phyloP scores from a whole-genome alignment of 1,140 invertebrate genomes.

The Sitobion miscanthi region DNA sequence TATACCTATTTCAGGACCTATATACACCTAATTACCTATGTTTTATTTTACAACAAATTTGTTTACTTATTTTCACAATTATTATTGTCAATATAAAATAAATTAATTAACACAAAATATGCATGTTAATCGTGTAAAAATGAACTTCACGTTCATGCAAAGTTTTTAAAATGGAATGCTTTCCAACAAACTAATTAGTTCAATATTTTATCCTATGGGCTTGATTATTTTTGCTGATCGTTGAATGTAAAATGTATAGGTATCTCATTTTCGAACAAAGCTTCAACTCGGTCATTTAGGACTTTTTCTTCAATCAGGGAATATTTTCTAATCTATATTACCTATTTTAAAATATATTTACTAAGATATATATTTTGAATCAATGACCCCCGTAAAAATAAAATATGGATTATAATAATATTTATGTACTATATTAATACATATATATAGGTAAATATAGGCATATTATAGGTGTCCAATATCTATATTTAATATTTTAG shows the following conservation, averaged over 20 bases:
- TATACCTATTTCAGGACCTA: not conserved
- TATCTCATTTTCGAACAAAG: not conserved
- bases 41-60: not conserved
- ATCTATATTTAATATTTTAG: too few relatives aligned
- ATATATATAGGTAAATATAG: too few relatives aligned
- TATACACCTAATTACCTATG: not conserved
- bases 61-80: not conserved
- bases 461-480: too few relatives aligned
- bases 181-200: not conserved
- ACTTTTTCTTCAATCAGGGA: not conserved
- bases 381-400: not conserved
- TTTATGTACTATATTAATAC: too few relatives aligned
- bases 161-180: not conserved
- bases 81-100: too few relatives aligned
- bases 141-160: not conserved
- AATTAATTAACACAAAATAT: too few relatives aligned
- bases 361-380: not conserved
- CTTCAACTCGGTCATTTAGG: not conserved
- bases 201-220: not conserved
- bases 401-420: too few relatives aligned
- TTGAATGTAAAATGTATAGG: not conserved
- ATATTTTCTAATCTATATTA: too few relatives aligned
- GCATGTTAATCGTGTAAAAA: too few relatives aligned
- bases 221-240: not conserved
- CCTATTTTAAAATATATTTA: too few relatives aligned